Percentiles rank a stretch among this genome's conserved stretches.
Conservation (phyloP, 37 sponge, comb jelly and placozoan species). For the Chondrosia reniformis region DNA sequence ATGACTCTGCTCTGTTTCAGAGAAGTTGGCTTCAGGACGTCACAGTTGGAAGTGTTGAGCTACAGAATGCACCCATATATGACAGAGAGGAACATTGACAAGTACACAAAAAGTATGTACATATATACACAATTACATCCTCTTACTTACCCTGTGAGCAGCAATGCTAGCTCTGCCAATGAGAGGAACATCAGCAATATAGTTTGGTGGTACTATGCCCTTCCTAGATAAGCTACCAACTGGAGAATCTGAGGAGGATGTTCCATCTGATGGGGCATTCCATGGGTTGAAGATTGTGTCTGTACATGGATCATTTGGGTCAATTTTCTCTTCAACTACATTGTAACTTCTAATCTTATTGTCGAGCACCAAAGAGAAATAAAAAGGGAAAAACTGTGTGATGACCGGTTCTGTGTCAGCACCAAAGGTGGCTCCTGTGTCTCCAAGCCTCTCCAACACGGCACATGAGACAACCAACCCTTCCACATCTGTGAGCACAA, state of each 20-base stretch:
- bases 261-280: neutral
- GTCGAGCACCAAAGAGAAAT: neutral
- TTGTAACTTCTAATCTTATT: neutral
- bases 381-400: neutral
- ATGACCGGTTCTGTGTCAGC: neutral
- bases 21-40: neutral
- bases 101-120: neutral
- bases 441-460: neutral
- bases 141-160: constrained; percentile 18
- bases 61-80: neutral
- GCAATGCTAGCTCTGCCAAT: neutral
- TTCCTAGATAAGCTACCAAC: neutral
- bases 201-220: neutral
- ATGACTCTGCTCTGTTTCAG: neutral
- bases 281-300: constrained; percentile 5
- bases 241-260: neutral
- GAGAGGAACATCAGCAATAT: neutral
- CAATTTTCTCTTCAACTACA: neutral
- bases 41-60: neutral
- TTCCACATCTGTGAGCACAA: neutral
- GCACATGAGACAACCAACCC: neutral
- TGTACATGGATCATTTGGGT: neutral
- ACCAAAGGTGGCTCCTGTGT: neutral
- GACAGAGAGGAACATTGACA: constrained; percentile 10
- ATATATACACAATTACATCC: constrained; percentile 37